Evolutionary conservation across 2,888 invertebrate species (phyloP).

Genomic region (Baronia brevicornis): DNA sequence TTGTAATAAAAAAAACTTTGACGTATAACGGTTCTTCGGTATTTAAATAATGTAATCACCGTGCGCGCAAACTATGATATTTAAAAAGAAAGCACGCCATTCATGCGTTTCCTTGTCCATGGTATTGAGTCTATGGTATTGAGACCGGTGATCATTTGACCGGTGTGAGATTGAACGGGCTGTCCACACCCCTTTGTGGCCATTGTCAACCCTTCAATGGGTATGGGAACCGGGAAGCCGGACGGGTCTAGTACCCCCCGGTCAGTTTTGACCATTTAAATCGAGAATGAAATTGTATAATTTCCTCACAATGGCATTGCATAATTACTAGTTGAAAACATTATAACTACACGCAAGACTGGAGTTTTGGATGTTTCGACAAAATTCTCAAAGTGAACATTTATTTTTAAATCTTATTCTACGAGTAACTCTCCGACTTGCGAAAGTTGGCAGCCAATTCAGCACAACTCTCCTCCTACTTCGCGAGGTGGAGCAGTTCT

Average conservation of each 20-base stretch:
- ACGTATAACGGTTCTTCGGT: slow-evolving; percentile 61
- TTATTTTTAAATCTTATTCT: too few relatives aligned
- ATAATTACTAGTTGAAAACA: slow-evolving; percentile 12
- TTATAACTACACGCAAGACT: too few relatives aligned
- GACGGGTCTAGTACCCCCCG: slow-evolving; percentile 26
- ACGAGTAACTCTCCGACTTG: too few relatives aligned
- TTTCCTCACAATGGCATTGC: slow-evolving; percentile 7
- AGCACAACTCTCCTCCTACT: too few relatives aligned
- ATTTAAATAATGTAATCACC: slow-evolving; percentile 71
- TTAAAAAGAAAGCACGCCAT: slow-evolving; percentile 58
- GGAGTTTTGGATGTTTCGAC: too few relatives aligned
- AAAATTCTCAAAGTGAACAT: too few relatives aligned
- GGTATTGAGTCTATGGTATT: slow-evolving; percentile 61
- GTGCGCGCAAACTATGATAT: slow-evolving; percentile 39
- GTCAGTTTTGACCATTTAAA: slow-evolving; percentile 50
- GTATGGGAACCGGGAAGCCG: slow-evolving; percentile 69
- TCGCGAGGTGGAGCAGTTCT: too few relatives aligned
- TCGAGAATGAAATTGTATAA: slow-evolving; percentile 40
- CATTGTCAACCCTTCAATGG: slow-evolving; percentile 62
- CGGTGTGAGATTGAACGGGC: slow-evolving; percentile 56
- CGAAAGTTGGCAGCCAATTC: too few relatives aligned
- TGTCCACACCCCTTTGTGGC: slow-evolving; percentile 70
- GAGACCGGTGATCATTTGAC: slow-evolving; percentile 64
- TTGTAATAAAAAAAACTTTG: slow-evolving; percentile 53
- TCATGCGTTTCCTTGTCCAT: slow-evolving; percentile 67